Evolutionary conservation across 2,797 vertebrate species (phyloP).

Genomic region (Anisognathus igniventris): DNA sequence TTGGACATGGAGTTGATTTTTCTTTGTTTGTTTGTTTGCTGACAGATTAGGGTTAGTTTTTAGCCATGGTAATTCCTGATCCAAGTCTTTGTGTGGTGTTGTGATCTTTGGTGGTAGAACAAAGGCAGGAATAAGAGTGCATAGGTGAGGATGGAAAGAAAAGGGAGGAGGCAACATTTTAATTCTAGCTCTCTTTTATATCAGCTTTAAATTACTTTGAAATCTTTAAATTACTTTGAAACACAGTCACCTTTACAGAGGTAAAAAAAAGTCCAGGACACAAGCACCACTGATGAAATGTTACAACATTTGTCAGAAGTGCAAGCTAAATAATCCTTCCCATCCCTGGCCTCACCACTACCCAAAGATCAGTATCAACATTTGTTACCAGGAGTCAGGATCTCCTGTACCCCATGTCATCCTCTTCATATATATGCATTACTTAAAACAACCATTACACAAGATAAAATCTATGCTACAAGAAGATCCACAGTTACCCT

Average conservation of each 20-base stretch:
- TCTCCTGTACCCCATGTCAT: neutral
- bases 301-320: neutral
- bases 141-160: neutral
- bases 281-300: neutral
- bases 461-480: neutral
- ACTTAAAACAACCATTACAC: neutral
- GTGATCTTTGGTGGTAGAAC: neutral
- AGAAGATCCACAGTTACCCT: neutral
- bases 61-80: neutral
- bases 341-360: neutral
- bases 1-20: neutral
- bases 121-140: neutral
- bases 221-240: neutral
- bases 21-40: neutral
- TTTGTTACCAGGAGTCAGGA: neutral
- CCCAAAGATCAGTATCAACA: neutral
- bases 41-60: neutral
- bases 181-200: neutral
- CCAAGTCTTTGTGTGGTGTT: neutral
- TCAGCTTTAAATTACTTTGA: neutral
- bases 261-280: neutral
- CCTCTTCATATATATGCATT: neutral
- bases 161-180: neutral
- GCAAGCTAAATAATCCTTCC: neutral
- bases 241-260: neutral